These are phyloP conservation scores for Cosmopolites sordidus DNA, from an alignment of 2,888 invertebrate genomes.

Conservation along the genomic window DNA sequence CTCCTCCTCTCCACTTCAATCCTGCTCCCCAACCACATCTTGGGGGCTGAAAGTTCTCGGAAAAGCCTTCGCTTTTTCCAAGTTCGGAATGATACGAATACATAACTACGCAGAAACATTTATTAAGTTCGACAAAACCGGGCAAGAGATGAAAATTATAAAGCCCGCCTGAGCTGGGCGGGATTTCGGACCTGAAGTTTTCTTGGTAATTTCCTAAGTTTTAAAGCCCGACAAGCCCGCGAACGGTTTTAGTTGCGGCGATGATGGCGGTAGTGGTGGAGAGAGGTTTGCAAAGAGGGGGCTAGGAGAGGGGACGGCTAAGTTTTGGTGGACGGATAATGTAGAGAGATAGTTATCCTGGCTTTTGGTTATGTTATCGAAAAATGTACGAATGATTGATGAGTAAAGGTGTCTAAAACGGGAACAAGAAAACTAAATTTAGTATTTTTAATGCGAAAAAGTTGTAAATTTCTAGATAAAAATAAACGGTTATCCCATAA, in stretches of 20 bases:
- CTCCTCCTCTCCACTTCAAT: no score
- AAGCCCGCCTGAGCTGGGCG: slow-evolving; percentile 24
- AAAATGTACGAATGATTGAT: no score
- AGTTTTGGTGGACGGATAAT: slow-evolving; percentile 1
- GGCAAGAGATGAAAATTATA: slow-evolving; percentile 22
- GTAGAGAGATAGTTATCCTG: slow-evolving; percentile 3
- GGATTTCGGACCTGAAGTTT: slow-evolving; percentile 24
- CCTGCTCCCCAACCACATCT: no score
- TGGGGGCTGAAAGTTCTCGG: no score
- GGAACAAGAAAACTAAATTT: no score
- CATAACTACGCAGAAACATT: slow-evolving; percentile 24
- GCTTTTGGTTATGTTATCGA: no score
- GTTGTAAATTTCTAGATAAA: no score
- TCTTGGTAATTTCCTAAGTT: slow-evolving; percentile 26
- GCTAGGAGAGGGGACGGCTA: slow-evolving; percentile 4
- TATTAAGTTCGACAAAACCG: slow-evolving; percentile 23
- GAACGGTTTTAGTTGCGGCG: slow-evolving; percentile 20
- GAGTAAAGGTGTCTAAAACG: no score
- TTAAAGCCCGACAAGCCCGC: slow-evolving; percentile 24
- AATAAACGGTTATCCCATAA: no score
- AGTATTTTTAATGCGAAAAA: no score
- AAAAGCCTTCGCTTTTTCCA: slow-evolving; percentile 2
- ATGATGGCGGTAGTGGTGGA: no score
- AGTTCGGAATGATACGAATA: slow-evolving; percentile 21
- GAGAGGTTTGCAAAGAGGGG: background rate